These are phyloP conservation scores for Apostichopus parvimensis DNA, from an alignment of 35 echinoderm and acorn worm genomes.

Conservation along the genomic window DNA sequence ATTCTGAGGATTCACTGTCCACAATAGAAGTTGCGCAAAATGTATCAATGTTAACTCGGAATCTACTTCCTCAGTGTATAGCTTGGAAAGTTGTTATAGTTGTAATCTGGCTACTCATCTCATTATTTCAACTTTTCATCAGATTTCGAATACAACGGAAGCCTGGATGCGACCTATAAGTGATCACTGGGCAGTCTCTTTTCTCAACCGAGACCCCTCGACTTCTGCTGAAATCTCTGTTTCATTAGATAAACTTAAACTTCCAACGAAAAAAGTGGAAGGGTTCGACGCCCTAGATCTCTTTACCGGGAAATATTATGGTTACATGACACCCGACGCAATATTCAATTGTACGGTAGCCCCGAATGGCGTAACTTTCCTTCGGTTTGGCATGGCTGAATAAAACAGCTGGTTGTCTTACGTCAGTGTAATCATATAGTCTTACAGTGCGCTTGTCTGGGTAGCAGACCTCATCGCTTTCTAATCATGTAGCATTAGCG, in stretches of 20 bases:
- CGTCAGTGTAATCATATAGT: no score
- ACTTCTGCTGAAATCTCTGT: constrained; percentile 39
- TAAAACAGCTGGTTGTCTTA: no score
- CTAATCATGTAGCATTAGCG: no score
- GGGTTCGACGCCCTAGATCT: constrained; percentile 62
- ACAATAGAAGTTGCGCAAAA: no score
- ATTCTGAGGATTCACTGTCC: no score
- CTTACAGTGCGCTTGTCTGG: no score
- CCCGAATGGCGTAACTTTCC: constrained; percentile 34
- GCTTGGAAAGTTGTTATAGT: no score
- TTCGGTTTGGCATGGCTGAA: constrained; percentile 52
- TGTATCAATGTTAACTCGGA: no score
- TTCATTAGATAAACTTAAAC: constrained; percentile 41
- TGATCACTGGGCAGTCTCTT: constrained; percentile 37
- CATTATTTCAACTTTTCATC: not conserved
- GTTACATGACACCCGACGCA: constrained; percentile 41
- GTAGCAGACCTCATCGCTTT: no score
- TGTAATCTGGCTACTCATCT: not conserved
- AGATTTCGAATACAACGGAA: constrained; percentile 16
- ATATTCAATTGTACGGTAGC: constrained; percentile 50
- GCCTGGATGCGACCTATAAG: constrained; percentile 46
- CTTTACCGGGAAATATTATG: constrained; percentile 57
- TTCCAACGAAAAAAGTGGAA: constrained; percentile 42
- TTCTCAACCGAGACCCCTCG: constrained; percentile 47
- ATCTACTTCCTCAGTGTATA: no score